Base-by-base conservation (phyloP, 2,113 vertebrate species). In the Clarias batrachus region DNA sequence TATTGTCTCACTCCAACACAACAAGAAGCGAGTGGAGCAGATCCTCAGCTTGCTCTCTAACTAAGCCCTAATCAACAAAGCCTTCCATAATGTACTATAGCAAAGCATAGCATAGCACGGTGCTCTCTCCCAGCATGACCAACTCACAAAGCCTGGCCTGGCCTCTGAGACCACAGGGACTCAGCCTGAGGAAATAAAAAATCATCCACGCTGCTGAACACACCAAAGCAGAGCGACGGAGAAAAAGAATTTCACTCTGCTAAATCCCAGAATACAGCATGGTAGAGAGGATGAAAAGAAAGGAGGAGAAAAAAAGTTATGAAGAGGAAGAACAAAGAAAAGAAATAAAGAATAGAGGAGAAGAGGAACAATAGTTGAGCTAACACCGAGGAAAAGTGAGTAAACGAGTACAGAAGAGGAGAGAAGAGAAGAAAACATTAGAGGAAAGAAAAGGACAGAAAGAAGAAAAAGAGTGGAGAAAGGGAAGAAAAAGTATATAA, bases 11-110 rank as follows among this genome's bases (percentile, higher is more conserved):
- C 9, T 41, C 17, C 70, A 73, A 41, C 65, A 81, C 33, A 73
- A n/a, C 30, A 85, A 59, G 54, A 85, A 87, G 54, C 37, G n/a
- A 81, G 65, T 68, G 12, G 68, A 68, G 81, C 37, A 82, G 83
- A 83, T 87, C 21, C 65, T 52, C 77, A 11, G 48, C 81, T 54
- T 52, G 79, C 63, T 79, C 77, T 70, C 59, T 82, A 63, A 23
- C 27, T 56, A 63, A 56, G 54, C 82, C 65, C 85, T 65, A 86
- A 88, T 88, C 82, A 83, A 66, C 82, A 88, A 88, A 90, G 82
- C 77, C 41, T 84, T 54, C 73, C 60, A 17, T 86, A 89, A 89
- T 84, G 48, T 16, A 83, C 84, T 83, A 57, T 85, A 62, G 85
- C 54, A 71, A 27, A 59, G 83, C 86, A 56, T 83, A 62, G 82